Percentiles rank a stretch among this genome's conserved stretches.
Conservation (phyloP, 2,888 invertebrate species). For the Siphonodentalium dalli region DNA sequence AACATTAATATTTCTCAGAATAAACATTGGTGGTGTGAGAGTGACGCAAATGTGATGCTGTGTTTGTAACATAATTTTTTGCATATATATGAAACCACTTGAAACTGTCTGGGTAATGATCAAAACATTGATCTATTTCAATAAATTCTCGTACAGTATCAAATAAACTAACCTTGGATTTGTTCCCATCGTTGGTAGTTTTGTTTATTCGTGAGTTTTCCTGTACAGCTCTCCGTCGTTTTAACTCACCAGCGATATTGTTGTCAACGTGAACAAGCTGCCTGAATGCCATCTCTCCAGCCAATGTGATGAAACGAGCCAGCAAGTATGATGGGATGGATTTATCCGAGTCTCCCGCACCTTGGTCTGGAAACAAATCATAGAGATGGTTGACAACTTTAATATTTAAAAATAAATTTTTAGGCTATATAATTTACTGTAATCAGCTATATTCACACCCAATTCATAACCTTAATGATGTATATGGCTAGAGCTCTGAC, state of each 20-base stretch:
- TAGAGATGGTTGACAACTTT: no score
- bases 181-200: slow-evolving; percentile 13
- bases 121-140: background rate
- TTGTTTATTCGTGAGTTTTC: slow-evolving; percentile 52
- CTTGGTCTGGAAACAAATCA: no score
- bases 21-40: no score
- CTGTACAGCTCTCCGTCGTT: slow-evolving; percentile 71
- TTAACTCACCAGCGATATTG: slow-evolving; percentile 82
- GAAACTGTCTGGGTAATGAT: background rate
- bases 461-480: no score
- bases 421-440: no score
- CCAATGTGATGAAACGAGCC: slow-evolving; percentile 69
- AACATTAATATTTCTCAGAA: no score
- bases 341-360: background rate
- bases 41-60: no score
- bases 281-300: slow-evolving; percentile 80
- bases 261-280: slow-evolving; percentile 85
- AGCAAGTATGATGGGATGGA: slow-evolving; percentile 38
- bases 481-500: no score
- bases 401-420: no score
- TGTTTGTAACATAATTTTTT: no score
- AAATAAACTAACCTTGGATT: slow-evolving; percentile 8
- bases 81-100: background rate
- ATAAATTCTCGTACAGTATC: background rate
- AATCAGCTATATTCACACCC: no score